Evolutionary conservation across 2,888 invertebrate species (phyloP).

Genomic region (Harpalus rubripes): DNA sequence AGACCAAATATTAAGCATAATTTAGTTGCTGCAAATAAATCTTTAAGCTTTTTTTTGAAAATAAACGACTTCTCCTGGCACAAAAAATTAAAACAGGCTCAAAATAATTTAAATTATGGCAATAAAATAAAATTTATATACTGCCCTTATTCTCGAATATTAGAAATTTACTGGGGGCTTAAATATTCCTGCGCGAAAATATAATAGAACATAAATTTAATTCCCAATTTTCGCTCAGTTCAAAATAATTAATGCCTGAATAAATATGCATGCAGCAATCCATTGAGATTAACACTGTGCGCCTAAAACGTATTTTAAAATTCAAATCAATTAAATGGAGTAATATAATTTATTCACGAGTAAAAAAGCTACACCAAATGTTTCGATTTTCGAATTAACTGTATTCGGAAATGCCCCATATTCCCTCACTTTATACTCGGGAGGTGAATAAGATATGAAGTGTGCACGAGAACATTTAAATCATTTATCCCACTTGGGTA

Average conservation of each 20-base stretch:
- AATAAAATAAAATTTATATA: neutral
- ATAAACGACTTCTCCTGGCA: too few species aligned
- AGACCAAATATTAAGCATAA: too few species aligned
- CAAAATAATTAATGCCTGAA: conserved; percentile 34
- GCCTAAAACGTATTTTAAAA: conserved; percentile 45
- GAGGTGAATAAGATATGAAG: neutral
- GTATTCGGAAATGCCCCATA: too few species aligned
- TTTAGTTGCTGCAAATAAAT: too few species aligned
- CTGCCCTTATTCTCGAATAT: neutral
- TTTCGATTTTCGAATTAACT: conserved; percentile 28
- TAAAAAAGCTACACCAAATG: conserved; percentile 43
- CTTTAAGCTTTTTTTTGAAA: too few species aligned
- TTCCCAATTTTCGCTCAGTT: conserved; percentile 14
- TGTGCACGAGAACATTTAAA: neutral
- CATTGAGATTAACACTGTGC: conserved; percentile 39
- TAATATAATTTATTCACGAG: conserved; percentile 46
- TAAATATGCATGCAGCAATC: conserved; percentile 45
- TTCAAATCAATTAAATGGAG: conserved; percentile 53
- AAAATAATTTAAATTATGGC: neutral
- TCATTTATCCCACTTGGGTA: too few species aligned
- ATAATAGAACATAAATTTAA: conserved; percentile 5
- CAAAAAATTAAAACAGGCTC: too few species aligned
- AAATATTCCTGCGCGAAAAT: conserved; percentile 1
- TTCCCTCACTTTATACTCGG: neutral
- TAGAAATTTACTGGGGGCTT: conserved; percentile 1